Evolutionary conservation across 2,888 invertebrate genomes (phyloP), one percentile per base, ranked within the genome.

Genomic region (Yponomeuta cagnagella): DNA sequence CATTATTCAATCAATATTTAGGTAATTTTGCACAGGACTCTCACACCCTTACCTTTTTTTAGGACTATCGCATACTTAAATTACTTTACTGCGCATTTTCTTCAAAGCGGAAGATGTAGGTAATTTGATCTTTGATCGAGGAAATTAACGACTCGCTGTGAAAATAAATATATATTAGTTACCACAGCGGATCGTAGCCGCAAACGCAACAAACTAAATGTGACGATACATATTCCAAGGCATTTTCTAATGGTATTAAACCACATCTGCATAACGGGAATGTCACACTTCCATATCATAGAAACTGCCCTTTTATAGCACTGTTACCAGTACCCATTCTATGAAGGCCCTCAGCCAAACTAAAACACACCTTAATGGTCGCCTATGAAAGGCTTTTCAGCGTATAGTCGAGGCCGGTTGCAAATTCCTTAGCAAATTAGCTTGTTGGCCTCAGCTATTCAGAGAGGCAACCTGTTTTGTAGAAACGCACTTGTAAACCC

Each of bases 111-210:
- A 52, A 52, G 3, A 15, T 52, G n/a, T n/a, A n/a, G n/a, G 12
- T 58, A 58, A 58, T 58, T 58, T 73, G 73, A 73, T 70, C 73
- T 73, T 71, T 72, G 73, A 73, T 67, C 73, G 67, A 63, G 72
- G 73, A 73, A 72, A 72, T 37, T 64, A 65, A 58, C 15, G 5
- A 15, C 3, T 15, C 15, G 5, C 5, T 58, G 12, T 58, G 1
- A 58, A 58, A 58, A 52, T 52, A 15, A 58, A 5, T 15, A 58
- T 15, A 58, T 58, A 12, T 15, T 58, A 15, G 15, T 58, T 58
- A 58, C 12, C 15, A 15, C 12, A 43, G 43, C 43, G 43, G 52
- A 5, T 58, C 4, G 15, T 15, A 15, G 52, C 3, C 5, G 52
- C 15, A 15, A 43, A 43, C 43, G 52, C 15, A 58, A 58, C 15